phyloP scores from a whole-genome alignment of 2,113 vertebrate genomes.

The pig (Sus scrofa) region T2T-Sscrofa CM000813.6:103776501-103777000 shows the following conservation, averaged over 20 bases:
- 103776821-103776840: neutral
- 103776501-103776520: no score
- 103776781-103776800: neutral
- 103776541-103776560: no score
- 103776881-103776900: neutral
- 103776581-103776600: no score
- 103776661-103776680: no score
- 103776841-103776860: neutral
- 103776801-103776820: neutral
- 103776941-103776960: neutral
- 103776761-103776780: neutral
- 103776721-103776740: neutral
- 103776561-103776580: no score
- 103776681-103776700: no score
- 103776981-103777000: neutral
- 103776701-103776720: neutral
- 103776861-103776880: neutral
- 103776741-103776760: neutral
- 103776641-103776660: no score
- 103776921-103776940: neutral
- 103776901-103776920: neutral
- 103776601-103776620: no score
- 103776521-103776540: no score
- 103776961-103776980: neutral
- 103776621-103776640: no score